A percentile compares a stretch with the other conserved stretches of the same genome.
These are phyloP conservation scores for Xiphorhynchus elegans DNA, from an alignment of 2,113 vertebrate genomes.

Conservation along the genomic window DNA sequence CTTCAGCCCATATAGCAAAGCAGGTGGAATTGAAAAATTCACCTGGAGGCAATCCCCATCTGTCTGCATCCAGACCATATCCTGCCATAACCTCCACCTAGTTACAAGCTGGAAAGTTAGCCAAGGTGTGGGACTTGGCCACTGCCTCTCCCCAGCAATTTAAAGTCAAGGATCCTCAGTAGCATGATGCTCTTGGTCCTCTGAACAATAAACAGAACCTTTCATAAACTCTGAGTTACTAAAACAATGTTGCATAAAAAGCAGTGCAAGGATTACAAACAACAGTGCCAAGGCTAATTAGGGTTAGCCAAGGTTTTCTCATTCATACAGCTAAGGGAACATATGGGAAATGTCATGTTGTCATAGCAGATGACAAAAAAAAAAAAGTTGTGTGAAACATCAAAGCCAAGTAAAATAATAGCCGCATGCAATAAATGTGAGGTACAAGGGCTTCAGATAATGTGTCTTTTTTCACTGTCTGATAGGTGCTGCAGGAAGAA, in stretches of 20 bases:
- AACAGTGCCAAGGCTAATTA: conserved; percentile 15
- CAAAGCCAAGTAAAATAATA: conserved; percentile 47
- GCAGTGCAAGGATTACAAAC: neutral
- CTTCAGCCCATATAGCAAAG: neutral
- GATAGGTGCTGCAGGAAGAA: neutral
- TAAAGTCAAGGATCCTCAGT: neutral
- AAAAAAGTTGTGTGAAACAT: conserved; percentile 37
- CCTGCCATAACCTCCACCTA: neutral
- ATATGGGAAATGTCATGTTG: conserved; percentile 46
- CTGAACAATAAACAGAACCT: neutral
- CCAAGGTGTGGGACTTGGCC: neutral
- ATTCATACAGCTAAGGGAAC: conserved; percentile 3
- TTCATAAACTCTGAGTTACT: neutral
- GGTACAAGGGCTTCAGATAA: neutral
- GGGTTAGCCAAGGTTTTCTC: conserved; percentile 24
- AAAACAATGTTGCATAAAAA: neutral
- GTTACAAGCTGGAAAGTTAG: neutral
- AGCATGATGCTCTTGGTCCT: neutral
- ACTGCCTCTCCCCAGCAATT: neutral
- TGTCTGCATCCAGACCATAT: neutral
- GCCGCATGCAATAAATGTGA: neutral
- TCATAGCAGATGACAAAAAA: no score
- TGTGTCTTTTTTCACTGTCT: neutral
- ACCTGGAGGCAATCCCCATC: neutral
- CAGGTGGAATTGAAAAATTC: neutral